Evolutionary conservation across 23 tunicate genomes (phyloP).

Genomic region (Aplidium turbinatum): DNA sequence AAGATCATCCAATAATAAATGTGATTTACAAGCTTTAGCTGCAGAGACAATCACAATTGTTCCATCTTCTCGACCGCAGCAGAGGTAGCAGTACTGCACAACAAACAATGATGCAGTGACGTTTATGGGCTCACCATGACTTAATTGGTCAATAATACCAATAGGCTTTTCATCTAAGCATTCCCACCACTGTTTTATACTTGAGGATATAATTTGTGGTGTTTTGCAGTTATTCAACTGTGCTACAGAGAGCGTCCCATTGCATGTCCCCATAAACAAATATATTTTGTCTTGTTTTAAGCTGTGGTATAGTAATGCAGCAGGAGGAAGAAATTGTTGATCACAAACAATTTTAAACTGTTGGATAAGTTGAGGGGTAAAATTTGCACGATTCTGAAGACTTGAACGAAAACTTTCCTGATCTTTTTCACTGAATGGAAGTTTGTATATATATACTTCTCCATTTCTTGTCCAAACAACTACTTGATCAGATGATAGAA

Average conservation of each 20-base stretch:
- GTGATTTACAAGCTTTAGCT: conserved; percentile 69
- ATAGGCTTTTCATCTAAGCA: conserved; percentile 49
- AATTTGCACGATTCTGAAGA: conserved; percentile 10
- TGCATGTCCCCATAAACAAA: conserved; percentile 50
- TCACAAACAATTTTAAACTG: conserved; percentile 4
- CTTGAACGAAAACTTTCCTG: conserved; percentile 44
- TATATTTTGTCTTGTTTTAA: background rate
- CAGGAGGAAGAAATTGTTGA: conserved; percentile 56
- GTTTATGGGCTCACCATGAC: conserved; percentile 2
- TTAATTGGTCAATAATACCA: conserved; percentile 75
- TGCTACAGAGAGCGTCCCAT: conserved; percentile 36
- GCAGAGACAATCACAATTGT: conserved; percentile 83
- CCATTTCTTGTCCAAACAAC: conserved; percentile 57
- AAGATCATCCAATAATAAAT: conserved; percentile 40
- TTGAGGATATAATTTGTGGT: background rate
- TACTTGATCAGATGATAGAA: conserved; percentile 32
- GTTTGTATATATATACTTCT: conserved; percentile 26
- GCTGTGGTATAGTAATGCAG: conserved; percentile 14
- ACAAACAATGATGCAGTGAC: conserved; percentile 71
- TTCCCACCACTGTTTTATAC: conserved; percentile 59
- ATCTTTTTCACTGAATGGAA: conserved; percentile 52
- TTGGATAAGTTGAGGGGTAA: background rate
- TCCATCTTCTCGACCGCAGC: conserved; percentile 95
- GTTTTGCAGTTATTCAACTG: background rate
- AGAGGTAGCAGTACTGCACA: conserved; percentile 53